Evolutionary conservation across 2,888 invertebrate species (phyloP), one percentile per base, ranked within the genome.

Genomic region (Therioaphis trifolii): DNA sequence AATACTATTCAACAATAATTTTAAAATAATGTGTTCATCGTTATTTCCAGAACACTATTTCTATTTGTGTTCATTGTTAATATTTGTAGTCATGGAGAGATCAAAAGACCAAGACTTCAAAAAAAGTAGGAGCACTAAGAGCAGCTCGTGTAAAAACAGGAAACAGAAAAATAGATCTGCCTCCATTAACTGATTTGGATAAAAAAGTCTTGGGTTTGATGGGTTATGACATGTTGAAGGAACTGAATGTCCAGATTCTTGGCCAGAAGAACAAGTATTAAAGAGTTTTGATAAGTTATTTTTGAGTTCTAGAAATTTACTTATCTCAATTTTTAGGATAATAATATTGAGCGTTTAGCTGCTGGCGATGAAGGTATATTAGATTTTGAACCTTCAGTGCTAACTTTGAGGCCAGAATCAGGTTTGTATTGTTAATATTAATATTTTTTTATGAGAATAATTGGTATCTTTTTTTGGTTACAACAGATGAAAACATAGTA

Each of bases 81-180:
- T 14, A 61, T 61, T 27, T 61, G 18, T 29, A 61, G 61, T 27
- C 61, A 61, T 61, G 61, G 61, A 61, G 61, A 61, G 27, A 61
- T 18, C 61, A 61, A 61, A 61, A 61, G 18, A 61, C 61, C 5
- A 61, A 61, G 27, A 61, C 61, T 27, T 61, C 29, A 7, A 61
- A 61, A 61, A 61, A 61, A 61, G 61, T 61, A 61, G 61, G 61
- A 61, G 61, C 61, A 61, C 61, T 61, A 4, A 61, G 61, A 61
- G 61, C 61, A 61, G 61, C 29, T 61, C 61, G 61, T 61, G 61
- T 61, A 18, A 61, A 61, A 61, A 61, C 61, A 12, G 61, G 61
- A 61, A 61, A 61, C n/a, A 61, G 27, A 61, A 61, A 61, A 61
- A 61, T 61, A 61, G 61, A 61, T 61, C 27, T 61, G 27, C 61